Base-by-base conservation (phyloP, 2,797 vertebrate genomes). In the Choloepus didactylus region DNA sequence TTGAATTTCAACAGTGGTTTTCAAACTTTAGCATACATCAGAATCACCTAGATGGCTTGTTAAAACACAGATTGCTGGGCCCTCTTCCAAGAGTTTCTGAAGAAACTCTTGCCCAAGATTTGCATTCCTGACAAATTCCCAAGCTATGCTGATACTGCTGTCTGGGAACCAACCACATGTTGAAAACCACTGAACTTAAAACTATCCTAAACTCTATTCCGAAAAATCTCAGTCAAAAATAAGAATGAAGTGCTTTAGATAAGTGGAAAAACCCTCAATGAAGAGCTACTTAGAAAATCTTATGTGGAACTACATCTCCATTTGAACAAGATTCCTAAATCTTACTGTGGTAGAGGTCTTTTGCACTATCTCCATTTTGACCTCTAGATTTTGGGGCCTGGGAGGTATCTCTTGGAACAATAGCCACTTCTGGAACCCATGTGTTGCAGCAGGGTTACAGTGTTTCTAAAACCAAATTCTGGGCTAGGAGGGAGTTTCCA, bases 401-500 rank as follows among this genome's bases (percentile, higher is more conserved):
- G 27, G 38, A 75, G 60, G 38, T 82, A 41, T 75, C 93, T 94
- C 44, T 89, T 66, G 62, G n/a, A 86, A 83, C 18, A 2, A 14
- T 9, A 70, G 41, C 69, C 79, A 83, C 41, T 54, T 95, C 51
- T 66, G 27, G 75, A 76, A 9, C 38, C 31, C 29, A 9, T 86
- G 31, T 66, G 56, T 75, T 41, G 35, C 49, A 62, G 73, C 25
- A 46, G 60, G 31, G 21, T 67, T 82, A 12, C 5, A 79, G 18
- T 72, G 23, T 75, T 96, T 92, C 44, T 94, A 75, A 96, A 29
- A 89, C 69, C 84, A 81, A 72, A 64, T 96, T 96, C 44, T 66
- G 41, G 54, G 6, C 31, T 69, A 11, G 51, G 21, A 96, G 85
- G 86, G 89, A 73, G 49, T 97, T 97, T 96, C 95, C 92, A 95